These are phyloP conservation scores for Arenicola marina DNA, from an alignment of 2,888 invertebrate species.

Conservation along the genomic window DNA sequence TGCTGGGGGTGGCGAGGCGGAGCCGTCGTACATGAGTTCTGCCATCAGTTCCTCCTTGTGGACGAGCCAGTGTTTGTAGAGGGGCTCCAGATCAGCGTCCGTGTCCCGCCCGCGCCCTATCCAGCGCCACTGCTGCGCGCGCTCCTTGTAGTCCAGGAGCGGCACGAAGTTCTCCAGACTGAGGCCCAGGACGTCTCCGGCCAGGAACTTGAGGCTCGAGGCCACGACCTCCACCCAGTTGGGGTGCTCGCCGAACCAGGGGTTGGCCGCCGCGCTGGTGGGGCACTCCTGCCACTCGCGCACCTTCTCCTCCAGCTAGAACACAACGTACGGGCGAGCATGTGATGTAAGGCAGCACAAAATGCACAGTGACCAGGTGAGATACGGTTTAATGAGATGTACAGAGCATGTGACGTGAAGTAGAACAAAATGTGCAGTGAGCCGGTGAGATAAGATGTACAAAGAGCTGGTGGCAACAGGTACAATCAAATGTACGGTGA, in stretches of 20 bases:
- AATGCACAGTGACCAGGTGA: too few species aligned
- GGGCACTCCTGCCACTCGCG: slow-evolving; percentile 59
- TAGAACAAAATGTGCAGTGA: too few species aligned
- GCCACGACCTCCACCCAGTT: slow-evolving; percentile 71
- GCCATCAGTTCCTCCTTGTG: slow-evolving; percentile 48
- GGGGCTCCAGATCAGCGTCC: slow-evolving; percentile 72
- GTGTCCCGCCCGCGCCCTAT: slow-evolving; percentile 87
- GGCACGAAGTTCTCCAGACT: slow-evolving; percentile 87
- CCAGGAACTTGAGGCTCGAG: slow-evolving; percentile 81
- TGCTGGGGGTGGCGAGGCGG: slow-evolving; percentile 59
- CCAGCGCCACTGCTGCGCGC: slow-evolving; percentile 76
- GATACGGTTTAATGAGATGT: too few species aligned
- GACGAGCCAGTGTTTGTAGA: slow-evolving; percentile 79
- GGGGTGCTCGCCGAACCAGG: slow-evolving; percentile 55
- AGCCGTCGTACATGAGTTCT: slow-evolving; percentile 46
- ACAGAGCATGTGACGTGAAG: too few species aligned
- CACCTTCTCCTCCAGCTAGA: slow-evolving; percentile 66
- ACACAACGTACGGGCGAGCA: too few species aligned
- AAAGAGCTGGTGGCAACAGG: too few species aligned
- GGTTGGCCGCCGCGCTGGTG: slow-evolving; percentile 48
- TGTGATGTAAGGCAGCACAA: too few species aligned
- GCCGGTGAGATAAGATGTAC: too few species aligned
- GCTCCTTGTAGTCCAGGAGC: slow-evolving; percentile 80
- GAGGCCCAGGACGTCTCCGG: slow-evolving; percentile 74
- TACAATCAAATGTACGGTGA: too few species aligned